phyloP scores from a whole-genome alignment of 2,113 vertebrate genomes.

The Gasterosteus nipponicus region DNA sequence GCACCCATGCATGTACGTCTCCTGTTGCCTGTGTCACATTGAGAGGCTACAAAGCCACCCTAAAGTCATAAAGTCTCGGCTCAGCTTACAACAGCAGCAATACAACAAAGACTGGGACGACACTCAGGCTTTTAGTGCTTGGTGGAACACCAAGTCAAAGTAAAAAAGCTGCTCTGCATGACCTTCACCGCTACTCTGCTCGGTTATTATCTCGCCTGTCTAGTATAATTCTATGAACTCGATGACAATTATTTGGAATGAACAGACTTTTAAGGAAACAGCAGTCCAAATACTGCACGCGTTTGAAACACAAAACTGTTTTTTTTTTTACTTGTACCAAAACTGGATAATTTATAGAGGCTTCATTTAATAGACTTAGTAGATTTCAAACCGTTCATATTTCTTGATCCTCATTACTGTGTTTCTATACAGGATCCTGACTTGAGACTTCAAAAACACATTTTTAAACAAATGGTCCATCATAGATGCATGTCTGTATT shows the following conservation, averaged over 20 bases:
- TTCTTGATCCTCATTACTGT: neutral
- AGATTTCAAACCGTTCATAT: neutral
- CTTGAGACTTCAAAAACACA: neutral
- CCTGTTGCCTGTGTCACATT: constrained; percentile 6
- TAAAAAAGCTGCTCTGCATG: constrained; percentile 10
- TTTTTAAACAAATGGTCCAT: neutral
- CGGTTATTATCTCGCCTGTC: constrained; percentile 17
- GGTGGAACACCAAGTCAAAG: constrained; percentile 39
- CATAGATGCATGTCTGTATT: neutral
- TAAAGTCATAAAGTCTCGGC: constrained; percentile 8
- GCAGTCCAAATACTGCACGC: neutral
- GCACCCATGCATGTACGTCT: neutral
- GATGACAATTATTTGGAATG: constrained; percentile 13
- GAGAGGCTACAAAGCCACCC: constrained; percentile 19
- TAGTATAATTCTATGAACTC: constrained; percentile 18
- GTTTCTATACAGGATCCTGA: neutral
- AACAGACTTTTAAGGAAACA: neutral
- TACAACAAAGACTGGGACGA: constrained; percentile 26
- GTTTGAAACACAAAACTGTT: neutral
- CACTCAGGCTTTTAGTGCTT: constrained; percentile 27
- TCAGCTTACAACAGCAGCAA: constrained; percentile 22
- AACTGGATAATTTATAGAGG: neutral
- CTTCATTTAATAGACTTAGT: constrained; percentile 8
- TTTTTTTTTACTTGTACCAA: neutral
- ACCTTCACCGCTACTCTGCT: constrained; percentile 15